Base-by-base conservation (phyloP, 2,113 vertebrate species). In the Holacanthus passer region DNA sequence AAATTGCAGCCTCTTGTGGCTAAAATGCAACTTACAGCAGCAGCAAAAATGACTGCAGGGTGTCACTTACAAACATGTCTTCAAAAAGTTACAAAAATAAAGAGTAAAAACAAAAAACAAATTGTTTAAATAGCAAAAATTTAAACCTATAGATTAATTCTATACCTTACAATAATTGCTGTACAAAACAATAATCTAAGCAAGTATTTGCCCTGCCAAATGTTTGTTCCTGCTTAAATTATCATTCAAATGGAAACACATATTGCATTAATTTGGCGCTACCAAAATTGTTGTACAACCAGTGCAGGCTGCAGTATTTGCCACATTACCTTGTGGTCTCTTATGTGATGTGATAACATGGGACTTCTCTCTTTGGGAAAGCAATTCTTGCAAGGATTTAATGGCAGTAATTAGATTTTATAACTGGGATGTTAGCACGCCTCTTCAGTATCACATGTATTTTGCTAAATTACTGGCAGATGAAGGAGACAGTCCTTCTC, bases 1-100 rank as follows among this genome's bases (percentile, higher is more conserved):
- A 71, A 87, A 90, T 60, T 79, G 91, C 79, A 73, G 4, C 91
- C 90, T 86, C 93, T 94, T 71, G 90, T 92, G 93, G 89, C 50
- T 45, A 63, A 75, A 16, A 35, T 55, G 6, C 2, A 20, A 62
- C 7, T 62, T 45, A 43, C 91, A 85, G 11, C 47, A 69, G 66
- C 50, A 11, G 31, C 47, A 63, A 31, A 13, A 20, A 29, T 47
- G n/a, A 31, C 31, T 17, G 5, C 24, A 13, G 37, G 24, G 50
- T 12, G 10, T 13, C 43, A 16, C 43, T 9, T 11, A 9, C 10
- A 45, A 45, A 45, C 7, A 16, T 16, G 16, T 14, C 2, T 45
- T 9, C 39, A 41, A 45, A 19, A 47, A 47, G 16, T 17, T 5
- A 5, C 17, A 12, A 13, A 37, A 35, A 37, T 7, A 37, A n/a